These are phyloP conservation scores for Cirrhinus mrigala DNA, from an alignment of 2,797 vertebrate species.

Conservation along the genomic window DNA sequence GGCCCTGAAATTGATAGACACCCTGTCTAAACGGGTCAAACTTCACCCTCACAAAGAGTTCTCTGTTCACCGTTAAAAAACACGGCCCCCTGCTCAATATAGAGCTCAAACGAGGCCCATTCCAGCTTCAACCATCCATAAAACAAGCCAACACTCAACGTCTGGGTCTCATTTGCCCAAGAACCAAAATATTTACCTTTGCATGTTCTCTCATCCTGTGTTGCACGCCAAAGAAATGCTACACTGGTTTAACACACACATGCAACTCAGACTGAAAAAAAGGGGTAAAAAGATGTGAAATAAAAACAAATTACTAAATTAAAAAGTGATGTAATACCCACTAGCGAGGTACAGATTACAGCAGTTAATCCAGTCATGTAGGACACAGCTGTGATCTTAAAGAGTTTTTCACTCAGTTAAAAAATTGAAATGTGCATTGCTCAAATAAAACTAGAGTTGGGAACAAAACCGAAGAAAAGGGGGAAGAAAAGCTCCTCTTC, in stretches of 20 bases:
- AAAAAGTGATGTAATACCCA: slow-evolving; percentile 32
- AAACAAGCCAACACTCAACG: slow-evolving; percentile 20
- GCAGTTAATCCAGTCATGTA: slow-evolving; percentile 59
- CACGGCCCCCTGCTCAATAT: slow-evolving; percentile 17
- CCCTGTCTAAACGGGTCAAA: slow-evolving; percentile 8
- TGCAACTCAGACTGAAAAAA: background rate
- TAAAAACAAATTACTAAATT: slow-evolving; percentile 46
- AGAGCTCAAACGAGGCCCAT: slow-evolving; percentile 10
- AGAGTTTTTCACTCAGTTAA: slow-evolving; percentile 26
- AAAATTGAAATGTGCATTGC: background rate
- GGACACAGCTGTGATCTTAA: slow-evolving; percentile 43
- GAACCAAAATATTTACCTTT: slow-evolving; percentile 57
- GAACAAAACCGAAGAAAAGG: slow-evolving; percentile 32
- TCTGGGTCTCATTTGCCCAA: slow-evolving; percentile 30
- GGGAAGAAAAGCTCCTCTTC: slow-evolving; percentile 55
- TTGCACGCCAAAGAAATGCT: background rate
- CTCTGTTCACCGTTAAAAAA: slow-evolving; percentile 35
- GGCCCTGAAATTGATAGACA: slow-evolving; percentile 26
- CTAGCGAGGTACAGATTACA: slow-evolving; percentile 35
- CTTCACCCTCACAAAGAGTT: slow-evolving; percentile 51
- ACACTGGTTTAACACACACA: background rate
- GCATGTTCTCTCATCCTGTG: slow-evolving; percentile 12
- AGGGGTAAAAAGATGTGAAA: slow-evolving; percentile 32
- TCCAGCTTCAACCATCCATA: slow-evolving; percentile 16
- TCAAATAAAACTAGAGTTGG: slow-evolving; percentile 31